Evolutionary conservation across 2,888 invertebrate genomes (phyloP), one percentile per base, ranked within the genome.

Genomic region (Ectemnius cavifrons): DNA sequence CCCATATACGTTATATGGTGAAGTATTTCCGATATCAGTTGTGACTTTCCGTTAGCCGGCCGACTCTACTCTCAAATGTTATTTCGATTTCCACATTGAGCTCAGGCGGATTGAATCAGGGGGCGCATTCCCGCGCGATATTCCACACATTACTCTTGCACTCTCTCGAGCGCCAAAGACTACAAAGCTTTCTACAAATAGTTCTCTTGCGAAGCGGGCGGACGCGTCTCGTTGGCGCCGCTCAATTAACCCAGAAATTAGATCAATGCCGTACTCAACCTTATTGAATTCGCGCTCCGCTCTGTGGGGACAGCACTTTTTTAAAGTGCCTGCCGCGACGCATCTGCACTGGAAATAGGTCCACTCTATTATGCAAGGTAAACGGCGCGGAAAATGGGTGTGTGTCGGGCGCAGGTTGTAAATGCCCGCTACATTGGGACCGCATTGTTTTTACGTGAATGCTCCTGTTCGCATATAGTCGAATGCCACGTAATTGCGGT

Each of bases 11-110:
- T 63, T 63, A 47, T 45, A n/a, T 63, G 57, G 61, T 62, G 56
- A 66, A 74, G 61, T 72, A 69, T 63, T 46, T 56, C 59, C 64
- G 60, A 65, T 68, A 60, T 65, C 63, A 56, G 60, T 63, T 45
- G 60, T 67, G 27, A 45, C 57, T 75, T 52, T 46, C 59, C 37
- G 45, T 47, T 11, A 11, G 60, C 47, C 62, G 71, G 71, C 60
- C 66, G 59, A 58, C 28, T 66, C 18, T 63, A 46, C 58, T 47
- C 52, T 71, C 67, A 75, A 79, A 79, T 73, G 72, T 77, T 80
- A 79, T 77, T 77, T 79, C 71, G 70, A 67, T 74, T 75, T 75
- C 72, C 68, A 57, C 68, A 63, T 70, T 72, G 71, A 79, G 77
- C 77, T 68, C 67, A 68, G 59, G 49, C 61, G 70, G 47, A 77